Evolutionary conservation across 2,113 vertebrate genomes (phyloP).

Genomic region (Corvus moneduloides): DNA sequence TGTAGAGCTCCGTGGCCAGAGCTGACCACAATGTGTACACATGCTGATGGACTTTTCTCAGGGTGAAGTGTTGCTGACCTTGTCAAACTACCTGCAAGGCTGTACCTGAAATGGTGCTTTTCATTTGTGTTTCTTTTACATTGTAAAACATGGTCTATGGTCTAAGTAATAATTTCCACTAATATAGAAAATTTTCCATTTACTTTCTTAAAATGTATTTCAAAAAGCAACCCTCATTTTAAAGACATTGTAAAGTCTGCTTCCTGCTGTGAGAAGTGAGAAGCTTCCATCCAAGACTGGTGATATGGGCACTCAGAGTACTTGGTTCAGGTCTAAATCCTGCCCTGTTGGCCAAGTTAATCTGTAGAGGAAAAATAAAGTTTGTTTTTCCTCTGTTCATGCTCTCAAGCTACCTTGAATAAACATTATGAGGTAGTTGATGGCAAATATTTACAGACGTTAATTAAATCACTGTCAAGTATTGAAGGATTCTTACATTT

Average conservation of each 20-base stretch:
- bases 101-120: not conserved
- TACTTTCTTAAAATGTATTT: not conserved
- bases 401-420: not conserved
- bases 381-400: conserved; percentile 1
- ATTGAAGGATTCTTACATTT: not conserved
- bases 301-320: not conserved
- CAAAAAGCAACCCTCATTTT: not conserved
- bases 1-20: not conserved
- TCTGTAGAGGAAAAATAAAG: not conserved
- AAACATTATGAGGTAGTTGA: not conserved
- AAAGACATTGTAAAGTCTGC: not conserved
- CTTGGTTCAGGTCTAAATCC: not conserved
- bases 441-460: not conserved
- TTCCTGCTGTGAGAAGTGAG: not conserved
- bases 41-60: not conserved
- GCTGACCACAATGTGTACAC: not conserved
- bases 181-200: not conserved
- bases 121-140: not conserved
- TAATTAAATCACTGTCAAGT: not conserved
- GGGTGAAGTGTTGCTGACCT: not conserved
- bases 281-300: not conserved
- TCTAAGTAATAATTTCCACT: not conserved
- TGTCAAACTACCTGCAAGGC: not conserved
- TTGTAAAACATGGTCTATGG: not conserved
- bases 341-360: not conserved